These are phyloP conservation scores for Psilanteris sp. DNA, from an alignment of 1,140 invertebrate species.

Conservation along the genomic window DNA sequence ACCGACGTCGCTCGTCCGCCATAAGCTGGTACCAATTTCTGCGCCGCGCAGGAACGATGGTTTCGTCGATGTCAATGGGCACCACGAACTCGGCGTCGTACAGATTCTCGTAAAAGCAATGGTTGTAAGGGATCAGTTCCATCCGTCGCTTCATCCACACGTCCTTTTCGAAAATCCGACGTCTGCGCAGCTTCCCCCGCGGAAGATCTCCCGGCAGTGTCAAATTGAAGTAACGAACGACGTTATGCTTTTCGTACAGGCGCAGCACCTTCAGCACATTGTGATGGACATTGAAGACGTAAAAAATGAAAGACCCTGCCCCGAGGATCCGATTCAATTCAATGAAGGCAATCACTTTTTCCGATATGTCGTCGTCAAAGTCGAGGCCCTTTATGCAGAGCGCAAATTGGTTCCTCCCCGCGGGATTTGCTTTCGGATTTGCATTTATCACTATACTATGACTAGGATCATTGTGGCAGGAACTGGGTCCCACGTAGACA, in stretches of 20 bases:
- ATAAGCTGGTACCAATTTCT: conserved; percentile 82
- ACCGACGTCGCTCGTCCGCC: conserved; percentile 69
- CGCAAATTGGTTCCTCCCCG: conserved; percentile 78
- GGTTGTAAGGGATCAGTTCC: conserved; percentile 87
- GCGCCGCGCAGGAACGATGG: conserved; percentile 83
- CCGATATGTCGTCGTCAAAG: conserved; percentile 83
- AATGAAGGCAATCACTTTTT: conserved; percentile 84
- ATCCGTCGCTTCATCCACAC: conserved; percentile 86
- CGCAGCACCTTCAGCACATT: conserved; percentile 80
- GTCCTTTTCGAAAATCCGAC: conserved; percentile 77
- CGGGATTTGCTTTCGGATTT: conserved; percentile 13
- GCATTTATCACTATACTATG: conserved; percentile 71
- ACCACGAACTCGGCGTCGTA: conserved; percentile 83
- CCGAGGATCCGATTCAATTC: conserved; percentile 84
- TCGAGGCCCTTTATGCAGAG: conserved; percentile 87
- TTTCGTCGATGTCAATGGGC: conserved; percentile 86
- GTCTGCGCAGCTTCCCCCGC: conserved; percentile 69
- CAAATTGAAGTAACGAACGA: conserved; percentile 80
- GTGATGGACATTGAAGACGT: conserved; percentile 82
- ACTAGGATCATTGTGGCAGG: conserved; percentile 74
- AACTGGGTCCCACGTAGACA: conserved; percentile 67
- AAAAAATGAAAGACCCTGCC: conserved; percentile 84
- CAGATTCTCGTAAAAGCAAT: conserved; percentile 86
- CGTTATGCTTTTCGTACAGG: conserved; percentile 80
- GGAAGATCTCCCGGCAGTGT: conserved; percentile 80